These are phyloP conservation scores for Drosophila nannoptera DNA, from an alignment of 1,140 invertebrate genomes.

Conservation along the genomic window DNA sequence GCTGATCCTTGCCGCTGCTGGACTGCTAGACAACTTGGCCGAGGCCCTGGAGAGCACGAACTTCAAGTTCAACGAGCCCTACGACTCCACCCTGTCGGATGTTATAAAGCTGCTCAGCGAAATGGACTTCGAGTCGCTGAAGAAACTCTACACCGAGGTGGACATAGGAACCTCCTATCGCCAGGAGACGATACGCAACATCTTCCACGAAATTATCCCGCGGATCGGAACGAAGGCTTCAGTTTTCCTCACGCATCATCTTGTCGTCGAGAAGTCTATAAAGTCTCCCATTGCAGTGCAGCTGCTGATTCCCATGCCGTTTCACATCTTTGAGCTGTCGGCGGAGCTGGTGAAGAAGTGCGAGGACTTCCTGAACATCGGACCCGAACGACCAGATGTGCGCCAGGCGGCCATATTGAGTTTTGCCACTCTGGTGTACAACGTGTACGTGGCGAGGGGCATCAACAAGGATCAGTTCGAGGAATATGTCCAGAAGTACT, in stretches of 20 bases:
- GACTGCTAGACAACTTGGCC: slow-evolving; percentile 72
- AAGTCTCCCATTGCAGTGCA: slow-evolving; percentile 81
- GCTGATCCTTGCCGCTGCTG: slow-evolving; percentile 59
- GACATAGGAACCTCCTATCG: slow-evolving; percentile 83
- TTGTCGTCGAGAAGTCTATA: slow-evolving; percentile 83
- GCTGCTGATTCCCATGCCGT: slow-evolving; percentile 81
- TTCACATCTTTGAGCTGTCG: slow-evolving; percentile 81
- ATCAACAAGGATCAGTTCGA: slow-evolving; percentile 84
- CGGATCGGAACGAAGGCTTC: slow-evolving; percentile 84
- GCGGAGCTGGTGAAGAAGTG: slow-evolving; percentile 80
- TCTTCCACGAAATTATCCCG: slow-evolving; percentile 87
- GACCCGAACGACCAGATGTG: slow-evolving; percentile 80
- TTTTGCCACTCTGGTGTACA: slow-evolving; percentile 85
- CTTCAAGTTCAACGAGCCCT: slow-evolving; percentile 79
- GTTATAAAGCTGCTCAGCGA: slow-evolving; percentile 80
- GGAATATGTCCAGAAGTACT: slow-evolving; percentile 85
- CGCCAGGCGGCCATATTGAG: slow-evolving; percentile 84
- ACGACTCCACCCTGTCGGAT: slow-evolving; percentile 79
- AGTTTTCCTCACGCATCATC: slow-evolving; percentile 82
- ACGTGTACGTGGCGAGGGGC: slow-evolving; percentile 81
- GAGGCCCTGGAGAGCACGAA: slow-evolving; percentile 79
- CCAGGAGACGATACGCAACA: slow-evolving; percentile 84
- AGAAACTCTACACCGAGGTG: slow-evolving; percentile 81
- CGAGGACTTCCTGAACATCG: slow-evolving; percentile 80
- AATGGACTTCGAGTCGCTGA: slow-evolving; percentile 80